Evolutionary conservation across 2,888 invertebrate species (phyloP).

Genomic region (Polyommatus icarus): DNA sequence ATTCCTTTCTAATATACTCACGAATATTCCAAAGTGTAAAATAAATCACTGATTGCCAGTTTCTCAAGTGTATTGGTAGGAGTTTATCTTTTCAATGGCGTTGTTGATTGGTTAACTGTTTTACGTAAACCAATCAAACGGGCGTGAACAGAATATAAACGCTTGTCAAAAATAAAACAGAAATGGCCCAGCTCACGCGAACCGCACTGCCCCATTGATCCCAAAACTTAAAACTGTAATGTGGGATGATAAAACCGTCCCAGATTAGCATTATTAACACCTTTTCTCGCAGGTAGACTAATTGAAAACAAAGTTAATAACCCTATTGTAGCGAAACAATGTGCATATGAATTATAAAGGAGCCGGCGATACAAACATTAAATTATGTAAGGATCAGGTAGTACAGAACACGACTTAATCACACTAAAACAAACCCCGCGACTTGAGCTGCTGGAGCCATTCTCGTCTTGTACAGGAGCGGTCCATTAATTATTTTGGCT

Average conservation of each 20-base stretch:
- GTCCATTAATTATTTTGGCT: conserved; percentile 43
- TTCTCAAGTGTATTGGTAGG: too few relatives aligned
- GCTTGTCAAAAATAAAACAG: not conserved
- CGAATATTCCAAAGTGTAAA: too few relatives aligned
- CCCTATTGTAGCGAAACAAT: conserved; percentile 26
- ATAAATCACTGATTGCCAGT: too few relatives aligned
- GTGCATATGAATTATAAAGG: conserved; percentile 10
- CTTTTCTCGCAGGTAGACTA: not conserved
- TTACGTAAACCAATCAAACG: too few relatives aligned
- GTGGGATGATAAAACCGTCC: not conserved
- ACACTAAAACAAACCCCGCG: conserved; percentile 29
- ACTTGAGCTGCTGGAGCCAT: conserved; percentile 34
- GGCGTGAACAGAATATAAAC: too few relatives aligned
- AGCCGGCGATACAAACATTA: conserved; percentile 22
- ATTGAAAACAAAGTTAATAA: conserved; percentile 27
- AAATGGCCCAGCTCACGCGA: not conserved
- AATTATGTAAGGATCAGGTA: conserved; percentile 29
- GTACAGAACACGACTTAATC: conserved; percentile 23
- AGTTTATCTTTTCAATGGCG: too few relatives aligned
- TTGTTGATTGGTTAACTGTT: too few relatives aligned
- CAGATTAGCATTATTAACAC: conserved; percentile 6
- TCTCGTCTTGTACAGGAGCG: conserved; percentile 37
- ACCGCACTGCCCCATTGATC: not conserved
- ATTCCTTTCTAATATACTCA: too few relatives aligned
- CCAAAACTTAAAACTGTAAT: not conserved